A percentile compares a stretch with the other conserved stretches of the same genome.
Evolutionary conservation across 2,797 vertebrate species (phyloP).

Genomic region (Myotis planiceps): DNA sequence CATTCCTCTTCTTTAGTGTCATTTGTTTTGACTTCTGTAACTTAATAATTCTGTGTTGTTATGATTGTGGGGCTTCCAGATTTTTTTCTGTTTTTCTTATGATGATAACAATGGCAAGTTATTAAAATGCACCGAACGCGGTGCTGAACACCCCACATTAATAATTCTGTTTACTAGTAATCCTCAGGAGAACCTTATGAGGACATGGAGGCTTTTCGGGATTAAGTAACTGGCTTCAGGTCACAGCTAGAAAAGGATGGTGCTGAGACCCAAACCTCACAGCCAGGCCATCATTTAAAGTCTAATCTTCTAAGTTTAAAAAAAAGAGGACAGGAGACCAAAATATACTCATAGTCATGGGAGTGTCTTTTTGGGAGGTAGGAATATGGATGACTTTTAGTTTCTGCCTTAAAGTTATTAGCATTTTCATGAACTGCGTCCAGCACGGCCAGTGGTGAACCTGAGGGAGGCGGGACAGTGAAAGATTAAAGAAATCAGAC

Average conservation of each 20-base stretch:
- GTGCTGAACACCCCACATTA: not conserved
- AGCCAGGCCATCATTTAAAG: not conserved
- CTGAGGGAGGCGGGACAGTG: no score
- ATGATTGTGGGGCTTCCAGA: constrained; percentile 32
- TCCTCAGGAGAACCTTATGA: not conserved
- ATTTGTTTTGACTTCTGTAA: constrained; percentile 52
- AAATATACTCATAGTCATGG: not conserved
- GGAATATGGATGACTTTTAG: not conserved
- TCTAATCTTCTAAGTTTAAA: not conserved
- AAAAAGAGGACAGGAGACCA: not conserved
- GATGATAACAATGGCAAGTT: constrained; percentile 2
- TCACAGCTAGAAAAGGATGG: not conserved
- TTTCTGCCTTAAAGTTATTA: not conserved
- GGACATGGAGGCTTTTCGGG: fast-evolving
- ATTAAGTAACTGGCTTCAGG: not conserved
- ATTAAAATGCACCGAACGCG: not conserved
- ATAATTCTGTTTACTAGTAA: not conserved
- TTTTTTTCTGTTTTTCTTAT: constrained; percentile 55
- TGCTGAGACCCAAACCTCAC: not conserved
- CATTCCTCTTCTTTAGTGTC: constrained; percentile 2
- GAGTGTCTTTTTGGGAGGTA: not conserved
- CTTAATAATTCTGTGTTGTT: constrained; percentile 51
- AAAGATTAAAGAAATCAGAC: no score
- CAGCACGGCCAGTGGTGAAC: no score
- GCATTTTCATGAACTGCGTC: not conserved